Conservation (phyloP, 2,797 vertebrate genomes). For the Lycodopsis pacificus region DNA sequence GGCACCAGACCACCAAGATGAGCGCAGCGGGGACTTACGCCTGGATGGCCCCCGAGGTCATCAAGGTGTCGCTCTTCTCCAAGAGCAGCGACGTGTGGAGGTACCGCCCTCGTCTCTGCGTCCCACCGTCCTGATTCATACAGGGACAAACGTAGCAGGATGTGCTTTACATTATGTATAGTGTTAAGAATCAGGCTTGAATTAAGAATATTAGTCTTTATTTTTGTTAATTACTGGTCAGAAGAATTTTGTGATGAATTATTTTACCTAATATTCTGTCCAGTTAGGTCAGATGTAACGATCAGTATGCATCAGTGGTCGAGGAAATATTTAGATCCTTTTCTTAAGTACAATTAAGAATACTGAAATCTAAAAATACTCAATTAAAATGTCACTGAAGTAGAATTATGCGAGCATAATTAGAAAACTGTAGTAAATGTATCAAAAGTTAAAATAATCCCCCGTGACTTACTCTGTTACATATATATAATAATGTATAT, state of each 20-base stretch:
- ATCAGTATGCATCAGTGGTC: neutral
- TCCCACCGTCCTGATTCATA: neutral
- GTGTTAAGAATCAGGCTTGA: neutral
- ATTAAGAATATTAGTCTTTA: neutral
- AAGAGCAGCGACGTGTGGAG: conserved; percentile 97
- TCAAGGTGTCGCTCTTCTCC: conserved; percentile 93
- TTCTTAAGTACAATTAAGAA: neutral
- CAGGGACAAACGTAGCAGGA: neutral
- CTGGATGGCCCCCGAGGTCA: conserved; percentile 96
- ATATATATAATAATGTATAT: too few relatives aligned
- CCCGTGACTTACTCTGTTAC: neutral
- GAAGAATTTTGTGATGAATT: neutral
- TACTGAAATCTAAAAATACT: neutral
- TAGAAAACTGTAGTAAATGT: neutral
- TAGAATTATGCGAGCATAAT: neutral
- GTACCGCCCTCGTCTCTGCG: conserved; percentile 63
- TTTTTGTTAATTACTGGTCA: neutral
- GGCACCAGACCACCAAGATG: conserved; percentile 96
- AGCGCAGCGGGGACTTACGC: conserved; percentile 93
- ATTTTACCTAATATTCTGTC: neutral
- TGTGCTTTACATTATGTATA: neutral
- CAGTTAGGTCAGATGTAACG: neutral
- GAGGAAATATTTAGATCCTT: neutral
- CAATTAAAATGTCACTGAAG: too few relatives aligned
- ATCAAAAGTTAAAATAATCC: neutral